Evolutionary conservation across 2,113 vertebrate genomes (phyloP), one percentile per base, ranked within the genome.

Genomic region (Apistogramma diplotaenia): DNA sequence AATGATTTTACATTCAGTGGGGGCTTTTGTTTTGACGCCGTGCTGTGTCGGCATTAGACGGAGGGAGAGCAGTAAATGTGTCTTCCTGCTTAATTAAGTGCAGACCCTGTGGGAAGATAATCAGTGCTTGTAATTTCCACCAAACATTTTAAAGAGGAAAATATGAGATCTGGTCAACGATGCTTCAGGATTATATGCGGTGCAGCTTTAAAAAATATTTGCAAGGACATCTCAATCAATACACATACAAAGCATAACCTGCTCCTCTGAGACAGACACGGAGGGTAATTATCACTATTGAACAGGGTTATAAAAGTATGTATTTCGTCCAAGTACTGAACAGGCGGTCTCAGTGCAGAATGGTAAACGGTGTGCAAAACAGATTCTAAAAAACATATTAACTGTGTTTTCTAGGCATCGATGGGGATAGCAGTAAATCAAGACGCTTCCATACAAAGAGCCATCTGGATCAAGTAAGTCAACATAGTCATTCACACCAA

Each of bases 391-490:
- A 74, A 29, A 43, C 6, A 49, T 27, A 25, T 16, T 23, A 58
- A 1, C 37, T 85, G 40, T 87, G 49, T 84, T 62, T 74, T 88
- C 3, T 10, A 93, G 93, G 84, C 0, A 1, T 65, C 65, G 27
- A 82, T 21, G 75, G 82, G 61, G 12, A 76, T 8, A 2, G 37
- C 78, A 40, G 43, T 54, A n/a, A 35, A 55, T 60, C 70, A 43
- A 54, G 85, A 89, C 1, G 13, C 53, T 79, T 23, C 49, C 1
- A 35, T 54, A 1, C 73, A 31, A 37, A 81, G 60, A 62, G 23
- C 7, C 46, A 5, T 78, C 53, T 93, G 90, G 91, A 85, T 93
- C 81, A 85, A 35, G 93, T 93, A 31, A 81, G 87, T 67, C 13
- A 2, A 56, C 10, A 1, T 19, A 55, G 11, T 49, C 4, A 54